phyloP scores from a whole-genome alignment of 1,140 invertebrate species.

The Gryon sp. region DNA sequence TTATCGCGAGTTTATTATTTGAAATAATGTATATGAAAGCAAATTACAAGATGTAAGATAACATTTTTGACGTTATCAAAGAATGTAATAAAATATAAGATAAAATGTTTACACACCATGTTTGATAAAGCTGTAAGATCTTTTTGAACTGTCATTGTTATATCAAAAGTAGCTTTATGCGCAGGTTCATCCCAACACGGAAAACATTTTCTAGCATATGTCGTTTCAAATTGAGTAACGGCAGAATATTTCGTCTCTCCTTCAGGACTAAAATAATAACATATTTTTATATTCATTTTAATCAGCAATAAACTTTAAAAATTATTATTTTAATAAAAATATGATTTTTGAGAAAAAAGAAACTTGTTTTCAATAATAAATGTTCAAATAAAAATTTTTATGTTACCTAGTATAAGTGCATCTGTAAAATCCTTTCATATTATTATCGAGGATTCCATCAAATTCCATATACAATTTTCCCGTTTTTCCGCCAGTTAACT shows the following conservation, averaged over 20 bases:
- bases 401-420: constrained; percentile 88
- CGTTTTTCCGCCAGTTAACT: constrained; percentile 81
- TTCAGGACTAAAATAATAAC: constrained; percentile 78
- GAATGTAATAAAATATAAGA: not conserved
- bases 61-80: too few relatives aligned
- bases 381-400: too few relatives aligned
- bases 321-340: not conserved
- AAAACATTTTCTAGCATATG: constrained; percentile 92
- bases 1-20: too few relatives aligned
- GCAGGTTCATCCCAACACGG: constrained; percentile 99
- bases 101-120: constrained; percentile 83
- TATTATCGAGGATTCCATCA: constrained; percentile 92
- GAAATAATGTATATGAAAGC: too few relatives aligned
- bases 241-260: constrained; percentile 91
- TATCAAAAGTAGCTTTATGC: constrained; percentile 96
- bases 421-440: constrained; percentile 96
- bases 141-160: constrained; percentile 89
- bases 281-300: constrained; percentile 27
- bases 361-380: too few relatives aligned
- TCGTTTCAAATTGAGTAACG: constrained; percentile 95
- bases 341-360: constrained; percentile 3
- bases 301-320: constrained; percentile 37
- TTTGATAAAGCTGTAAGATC: constrained; percentile 93
- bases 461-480: constrained; percentile 88
- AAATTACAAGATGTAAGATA: too few relatives aligned